Evolutionary conservation across 2,797 vertebrate species (phyloP).

Genomic region (Tympanoctomys barrerae): DNA sequence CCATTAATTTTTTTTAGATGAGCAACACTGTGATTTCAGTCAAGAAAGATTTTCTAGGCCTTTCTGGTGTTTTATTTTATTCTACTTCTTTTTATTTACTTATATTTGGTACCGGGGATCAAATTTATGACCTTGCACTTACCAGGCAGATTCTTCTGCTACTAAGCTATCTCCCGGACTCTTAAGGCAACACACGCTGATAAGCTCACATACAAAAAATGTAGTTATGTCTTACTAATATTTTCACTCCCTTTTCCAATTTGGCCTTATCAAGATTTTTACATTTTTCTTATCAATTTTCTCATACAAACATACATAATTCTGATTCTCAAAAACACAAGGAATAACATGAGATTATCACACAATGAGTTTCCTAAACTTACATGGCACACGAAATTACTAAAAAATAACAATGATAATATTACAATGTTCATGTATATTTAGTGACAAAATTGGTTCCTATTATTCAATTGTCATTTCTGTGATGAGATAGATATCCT

Average conservation of each 20-base stretch:
- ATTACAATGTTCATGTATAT: neutral
- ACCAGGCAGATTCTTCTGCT: too few species aligned
- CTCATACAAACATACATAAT: neutral
- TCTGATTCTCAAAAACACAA: neutral
- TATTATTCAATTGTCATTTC: neutral
- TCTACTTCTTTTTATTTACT: too few species aligned
- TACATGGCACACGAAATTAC: neutral
- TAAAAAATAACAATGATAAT: neutral
- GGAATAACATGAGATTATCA: neutral
- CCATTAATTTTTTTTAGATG: neutral
- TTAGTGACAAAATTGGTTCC: neutral
- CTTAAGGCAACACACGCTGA: neutral
- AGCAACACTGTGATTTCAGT: neutral
- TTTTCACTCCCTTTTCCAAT: neutral
- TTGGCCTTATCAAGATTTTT: neutral
- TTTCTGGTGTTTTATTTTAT: too few species aligned
- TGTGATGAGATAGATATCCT: neutral
- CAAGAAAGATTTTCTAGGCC: neutral
- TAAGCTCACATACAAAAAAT: neutral
- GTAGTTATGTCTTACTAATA: neutral
- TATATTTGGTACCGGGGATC: too few species aligned
- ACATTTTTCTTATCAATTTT: neutral
- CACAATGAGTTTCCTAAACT: neutral
- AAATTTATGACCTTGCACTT: too few species aligned
- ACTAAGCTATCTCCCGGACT: neutral